Evolutionary conservation across 2,113 vertebrate genomes (phyloP).

Genomic region (Xerus inauris): DNA sequence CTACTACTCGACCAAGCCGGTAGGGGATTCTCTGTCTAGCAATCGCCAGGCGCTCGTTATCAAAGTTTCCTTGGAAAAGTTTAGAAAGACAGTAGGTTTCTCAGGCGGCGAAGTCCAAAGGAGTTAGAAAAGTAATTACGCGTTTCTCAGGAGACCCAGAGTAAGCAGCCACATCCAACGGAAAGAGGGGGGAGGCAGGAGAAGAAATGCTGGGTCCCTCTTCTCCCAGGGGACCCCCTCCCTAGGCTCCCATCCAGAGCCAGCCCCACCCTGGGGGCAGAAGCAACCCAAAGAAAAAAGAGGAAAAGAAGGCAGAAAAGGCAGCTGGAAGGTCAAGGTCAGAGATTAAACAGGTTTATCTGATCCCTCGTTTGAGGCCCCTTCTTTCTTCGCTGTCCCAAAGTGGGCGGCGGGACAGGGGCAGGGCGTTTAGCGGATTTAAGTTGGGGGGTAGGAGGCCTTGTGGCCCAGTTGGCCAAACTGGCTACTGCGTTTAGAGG

Average conservation of each 20-base stretch:
- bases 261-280: conserved; percentile 62
- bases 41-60: conserved; percentile 99
- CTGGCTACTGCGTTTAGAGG: conserved; percentile 83
- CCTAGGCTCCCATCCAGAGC: conserved; percentile 59
- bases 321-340: conserved; percentile 90
- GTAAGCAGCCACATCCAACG: conserved; percentile 63
- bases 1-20: conserved; percentile 99
- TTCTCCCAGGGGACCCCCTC: not conserved
- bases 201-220: not conserved
- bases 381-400: conserved; percentile 49
- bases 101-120: conserved; percentile 84
- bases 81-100: conserved; percentile 95
- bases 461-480: conserved; percentile 39
- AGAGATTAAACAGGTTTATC: conserved; percentile 92
- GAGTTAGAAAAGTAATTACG: conserved; percentile 77
- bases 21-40: conserved; percentile 99
- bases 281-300: conserved; percentile 51
- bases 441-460: conserved; percentile 56
- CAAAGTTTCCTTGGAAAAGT: conserved; percentile 99
- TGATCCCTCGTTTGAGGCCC: conserved; percentile 53
- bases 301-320: conserved; percentile 75
- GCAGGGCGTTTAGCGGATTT: conserved; percentile 80
- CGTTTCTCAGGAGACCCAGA: conserved; percentile 74
- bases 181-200: conserved; percentile 1
- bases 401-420: conserved; percentile 5